Evolutionary conservation across 2,888 invertebrate genomes (phyloP).

Genomic region (Caenorhabditis panamensis): DNA sequence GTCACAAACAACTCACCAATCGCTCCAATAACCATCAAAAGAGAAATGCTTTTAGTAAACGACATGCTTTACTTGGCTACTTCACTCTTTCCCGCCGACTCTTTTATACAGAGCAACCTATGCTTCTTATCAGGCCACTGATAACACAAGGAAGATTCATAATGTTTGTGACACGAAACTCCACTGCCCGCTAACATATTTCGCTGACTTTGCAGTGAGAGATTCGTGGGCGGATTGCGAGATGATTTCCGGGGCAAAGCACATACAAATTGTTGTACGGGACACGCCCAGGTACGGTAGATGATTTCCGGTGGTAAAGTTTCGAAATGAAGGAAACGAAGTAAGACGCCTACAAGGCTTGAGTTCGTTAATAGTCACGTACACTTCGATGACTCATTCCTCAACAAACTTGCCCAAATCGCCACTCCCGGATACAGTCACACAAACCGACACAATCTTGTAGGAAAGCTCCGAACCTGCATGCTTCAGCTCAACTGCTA

Average conservation of each 20-base stretch:
- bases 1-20: no score
- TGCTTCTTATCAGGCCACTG: background rate
- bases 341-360: no score
- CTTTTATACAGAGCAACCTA: background rate
- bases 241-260: background rate
- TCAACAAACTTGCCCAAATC: slow-evolving; percentile 1
- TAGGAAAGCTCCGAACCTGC: background rate
- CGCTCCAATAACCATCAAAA: no score
- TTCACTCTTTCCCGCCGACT: background rate
- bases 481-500: slow-evolving; percentile 44
- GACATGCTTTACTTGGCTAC: no score
- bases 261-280: background rate
- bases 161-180: background rate
- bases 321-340: no score
- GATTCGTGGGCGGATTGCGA: background rate
- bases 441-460: background rate
- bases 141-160: background rate
- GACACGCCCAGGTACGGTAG: no score
- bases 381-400: no score
- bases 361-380: no score
- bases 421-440: slow-evolving; percentile 16
- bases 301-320: no score
- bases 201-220: background rate
- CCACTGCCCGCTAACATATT: no score
- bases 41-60: no score